Evolutionary conservation across 2,113 vertebrate genomes (phyloP).

Genomic region (Tympanuchus pallidicinctus): DNA sequence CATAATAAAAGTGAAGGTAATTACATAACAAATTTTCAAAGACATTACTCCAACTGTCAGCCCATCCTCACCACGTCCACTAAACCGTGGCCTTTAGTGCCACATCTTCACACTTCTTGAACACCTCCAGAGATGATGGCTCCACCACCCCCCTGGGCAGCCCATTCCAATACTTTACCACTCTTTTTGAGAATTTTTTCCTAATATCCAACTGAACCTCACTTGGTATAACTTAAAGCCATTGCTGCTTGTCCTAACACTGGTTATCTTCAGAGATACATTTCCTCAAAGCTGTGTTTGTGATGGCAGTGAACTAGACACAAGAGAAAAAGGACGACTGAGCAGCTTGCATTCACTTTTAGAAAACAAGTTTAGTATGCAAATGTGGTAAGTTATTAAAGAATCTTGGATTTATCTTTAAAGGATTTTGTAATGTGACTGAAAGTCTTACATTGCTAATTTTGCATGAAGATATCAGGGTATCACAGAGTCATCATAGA

Average conservation of each 20-base stretch:
- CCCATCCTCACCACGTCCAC: no score
- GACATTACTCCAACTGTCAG: no score
- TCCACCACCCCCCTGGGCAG: no score
- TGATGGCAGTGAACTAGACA: not conserved
- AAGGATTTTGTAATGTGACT: not conserved
- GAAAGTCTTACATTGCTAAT: not conserved
- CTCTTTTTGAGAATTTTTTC: no score
- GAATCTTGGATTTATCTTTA: not conserved
- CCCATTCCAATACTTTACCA: no score
- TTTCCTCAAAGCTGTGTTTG: not conserved
- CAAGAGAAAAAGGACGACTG: not conserved
- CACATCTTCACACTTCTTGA: no score
- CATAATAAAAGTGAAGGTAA: not conserved
- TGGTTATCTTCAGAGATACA: not conserved
- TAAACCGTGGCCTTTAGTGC: no score
- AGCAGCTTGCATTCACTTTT: not conserved
- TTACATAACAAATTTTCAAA: not conserved
- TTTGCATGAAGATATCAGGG: not conserved
- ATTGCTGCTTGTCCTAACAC: no score
- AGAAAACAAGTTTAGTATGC: not conserved
- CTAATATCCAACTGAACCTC: no score
- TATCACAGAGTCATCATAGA: no score
- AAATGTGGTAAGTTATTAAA: not conserved
- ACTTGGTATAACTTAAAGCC: no score
- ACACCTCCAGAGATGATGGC: no score